Percentiles rank a stretch among this genome's conserved stretches.
Conservation (phyloP, 2,888 invertebrate genomes). For the Tipula unca region DNA sequence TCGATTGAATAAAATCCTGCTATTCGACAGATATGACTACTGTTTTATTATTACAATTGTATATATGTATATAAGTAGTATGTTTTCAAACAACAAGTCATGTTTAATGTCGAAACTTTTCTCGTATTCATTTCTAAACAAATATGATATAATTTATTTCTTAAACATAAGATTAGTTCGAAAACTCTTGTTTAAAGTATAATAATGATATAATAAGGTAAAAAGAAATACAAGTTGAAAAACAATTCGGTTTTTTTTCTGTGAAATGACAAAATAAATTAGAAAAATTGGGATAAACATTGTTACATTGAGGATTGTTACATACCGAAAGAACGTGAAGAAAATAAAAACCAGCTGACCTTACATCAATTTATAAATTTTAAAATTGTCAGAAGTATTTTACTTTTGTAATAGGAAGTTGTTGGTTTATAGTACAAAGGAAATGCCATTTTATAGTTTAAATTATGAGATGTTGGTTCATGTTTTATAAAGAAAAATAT, state of each 20-base stretch:
- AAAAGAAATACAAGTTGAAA: background rate
- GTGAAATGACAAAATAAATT: background rate
- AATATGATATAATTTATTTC: background rate
- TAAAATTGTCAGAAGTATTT: too few relatives aligned
- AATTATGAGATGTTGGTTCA: too few relatives aligned
- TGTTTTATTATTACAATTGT: too few relatives aligned
- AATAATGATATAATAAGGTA: background rate
- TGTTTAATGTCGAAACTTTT: background rate
- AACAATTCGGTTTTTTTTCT: background rate
- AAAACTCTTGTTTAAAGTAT: background rate
- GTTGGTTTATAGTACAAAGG: too few relatives aligned
- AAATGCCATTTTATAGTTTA: too few relatives aligned
- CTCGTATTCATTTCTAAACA: background rate
- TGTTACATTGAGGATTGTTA: background rate
- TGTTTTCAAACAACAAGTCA: background rate
- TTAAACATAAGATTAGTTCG: background rate
- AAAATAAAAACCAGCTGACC: background rate
- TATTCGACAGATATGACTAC: too few relatives aligned
- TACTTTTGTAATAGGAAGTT: too few relatives aligned
- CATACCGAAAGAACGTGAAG: background rate
- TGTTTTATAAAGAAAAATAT: too few relatives aligned
- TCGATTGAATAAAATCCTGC: too few relatives aligned
- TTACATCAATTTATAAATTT: background rate
- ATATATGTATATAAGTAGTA: too few relatives aligned
- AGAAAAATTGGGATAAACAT: background rate